These are phyloP conservation scores for Phyllostomus hastatus DNA, from an alignment of 2,113 vertebrate genomes.

Conservation along the genomic window DNA sequence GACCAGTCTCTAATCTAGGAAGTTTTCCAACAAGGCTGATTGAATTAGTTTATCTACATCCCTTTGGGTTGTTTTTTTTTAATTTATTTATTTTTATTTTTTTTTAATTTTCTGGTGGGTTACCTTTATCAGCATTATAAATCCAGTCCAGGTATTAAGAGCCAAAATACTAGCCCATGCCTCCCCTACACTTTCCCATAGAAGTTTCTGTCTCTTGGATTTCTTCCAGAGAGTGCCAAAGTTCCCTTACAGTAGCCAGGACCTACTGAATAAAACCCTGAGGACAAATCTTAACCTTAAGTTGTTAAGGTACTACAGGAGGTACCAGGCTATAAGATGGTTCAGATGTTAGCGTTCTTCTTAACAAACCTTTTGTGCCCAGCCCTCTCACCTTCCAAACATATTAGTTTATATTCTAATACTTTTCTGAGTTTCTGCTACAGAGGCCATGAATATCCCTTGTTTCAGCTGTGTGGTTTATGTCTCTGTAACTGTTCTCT, in stretches of 20 bases:
- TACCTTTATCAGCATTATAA: neutral
- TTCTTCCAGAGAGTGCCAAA: neutral
- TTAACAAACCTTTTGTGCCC: neutral
- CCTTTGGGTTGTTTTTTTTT: neutral
- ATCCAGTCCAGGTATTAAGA: neutral
- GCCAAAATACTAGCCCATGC: neutral
- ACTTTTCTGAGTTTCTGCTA: neutral
- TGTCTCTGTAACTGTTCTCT: neutral
- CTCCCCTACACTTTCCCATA: neutral
- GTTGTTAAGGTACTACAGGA: neutral
- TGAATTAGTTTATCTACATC: neutral
- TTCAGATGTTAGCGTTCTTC: neutral
- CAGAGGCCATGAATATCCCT: neutral
- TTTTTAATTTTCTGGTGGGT: neutral
- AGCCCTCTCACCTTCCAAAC: neutral
- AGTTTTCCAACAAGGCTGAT: neutral
- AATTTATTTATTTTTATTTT: neutral
- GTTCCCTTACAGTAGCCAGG: neutral
- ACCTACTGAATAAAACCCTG: neutral
- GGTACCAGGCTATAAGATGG: neutral
- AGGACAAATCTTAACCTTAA: neutral
- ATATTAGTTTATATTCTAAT: neutral
- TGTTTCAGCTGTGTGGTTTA: neutral
- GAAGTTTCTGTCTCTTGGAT: neutral
- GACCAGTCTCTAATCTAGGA: neutral